Conservation (phyloP, 2,888 invertebrate species). For the Drosophila limbata region DNA sequence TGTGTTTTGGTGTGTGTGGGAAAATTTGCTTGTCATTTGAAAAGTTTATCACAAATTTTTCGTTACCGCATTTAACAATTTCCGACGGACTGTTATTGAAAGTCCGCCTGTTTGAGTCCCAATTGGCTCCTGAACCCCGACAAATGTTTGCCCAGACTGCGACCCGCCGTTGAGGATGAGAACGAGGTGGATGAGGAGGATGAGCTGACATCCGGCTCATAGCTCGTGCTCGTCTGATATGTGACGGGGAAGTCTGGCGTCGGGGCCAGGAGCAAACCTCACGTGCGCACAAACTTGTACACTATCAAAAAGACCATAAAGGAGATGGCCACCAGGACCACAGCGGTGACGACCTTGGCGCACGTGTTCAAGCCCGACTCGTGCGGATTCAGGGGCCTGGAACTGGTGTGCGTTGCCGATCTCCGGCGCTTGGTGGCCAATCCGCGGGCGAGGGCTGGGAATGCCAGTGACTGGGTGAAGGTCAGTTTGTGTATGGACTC, state of each 20-base stretch:
- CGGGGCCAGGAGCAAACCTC: slow-evolving; percentile 91
- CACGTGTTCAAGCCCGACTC: slow-evolving; percentile 90
- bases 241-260: slow-evolving; percentile 85
- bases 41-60: slow-evolving; percentile 72
- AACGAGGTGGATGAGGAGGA: slow-evolving; percentile 28
- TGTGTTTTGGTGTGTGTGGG: slow-evolving; percentile 11
- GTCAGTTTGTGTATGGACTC: slow-evolving; percentile 91
- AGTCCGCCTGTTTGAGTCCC: slow-evolving; percentile 79
- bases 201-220: slow-evolving; percentile 57
- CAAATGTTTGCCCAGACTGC: slow-evolving; percentile 79
- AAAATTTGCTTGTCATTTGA: slow-evolving; percentile 68
- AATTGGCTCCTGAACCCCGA: slow-evolving; percentile 85
- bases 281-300: slow-evolving; percentile 91
- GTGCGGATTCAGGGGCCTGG: slow-evolving; percentile 87
- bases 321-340: slow-evolving; percentile 89
- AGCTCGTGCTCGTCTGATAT: slow-evolving; percentile 78
- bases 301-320: slow-evolving; percentile 91
- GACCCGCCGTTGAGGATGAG: slow-evolving; percentile 60
- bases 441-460: slow-evolving; percentile 90
- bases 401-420: slow-evolving; percentile 86
- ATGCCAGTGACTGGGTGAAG: slow-evolving; percentile 90
- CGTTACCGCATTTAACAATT: slow-evolving; percentile 42
- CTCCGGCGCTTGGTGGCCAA: slow-evolving; percentile 88
- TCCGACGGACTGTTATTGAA: slow-evolving; percentile 46
- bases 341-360: slow-evolving; percentile 90